A percentile compares a stretch with the other conserved stretches of the same genome.
phyloP scores from a whole-genome alignment of 1,140 invertebrate species.

The Pinna nobilis region DNA sequence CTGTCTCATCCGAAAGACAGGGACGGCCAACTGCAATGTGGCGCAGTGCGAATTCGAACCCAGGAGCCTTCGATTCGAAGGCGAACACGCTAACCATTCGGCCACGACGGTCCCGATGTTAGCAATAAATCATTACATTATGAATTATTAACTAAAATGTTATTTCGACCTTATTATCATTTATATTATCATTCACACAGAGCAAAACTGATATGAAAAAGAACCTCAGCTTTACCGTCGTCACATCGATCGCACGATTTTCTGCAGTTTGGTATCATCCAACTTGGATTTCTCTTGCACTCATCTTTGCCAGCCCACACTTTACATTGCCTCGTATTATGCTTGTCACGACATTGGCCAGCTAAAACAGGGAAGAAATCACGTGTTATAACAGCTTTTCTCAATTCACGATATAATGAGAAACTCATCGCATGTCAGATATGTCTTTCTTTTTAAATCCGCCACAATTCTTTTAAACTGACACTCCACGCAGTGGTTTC shows the following conservation, averaged over 20 bases:
- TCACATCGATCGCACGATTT: constrained; percentile 58
- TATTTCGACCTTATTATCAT: neutral
- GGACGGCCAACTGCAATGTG: too few species aligned
- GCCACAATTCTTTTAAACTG: neutral
- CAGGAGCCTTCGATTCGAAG: too few species aligned
- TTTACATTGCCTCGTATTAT: constrained; percentile 46
- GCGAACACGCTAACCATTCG: too few species aligned
- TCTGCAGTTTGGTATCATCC: constrained; percentile 65
- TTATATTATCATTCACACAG: neutral
- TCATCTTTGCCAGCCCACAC: constrained; percentile 51
- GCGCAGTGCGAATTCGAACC: too few species aligned
- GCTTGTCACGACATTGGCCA: constrained; percentile 45
- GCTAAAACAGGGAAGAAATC: neutral
- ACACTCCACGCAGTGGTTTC: neutral
- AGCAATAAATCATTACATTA: too few species aligned
- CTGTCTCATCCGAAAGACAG: too few species aligned
- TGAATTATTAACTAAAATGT: neutral
- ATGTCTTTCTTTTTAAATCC: too few species aligned
- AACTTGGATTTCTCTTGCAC: constrained; percentile 56
- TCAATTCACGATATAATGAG: neutral
- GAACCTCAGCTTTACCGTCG: constrained; percentile 35
- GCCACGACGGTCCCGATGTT: too few species aligned
- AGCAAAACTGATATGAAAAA: neutral
- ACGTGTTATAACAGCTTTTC: neutral
- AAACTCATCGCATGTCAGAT: neutral